Base-by-base conservation (phyloP, 2,888 invertebrate species). In the Nomada flava region DNA sequence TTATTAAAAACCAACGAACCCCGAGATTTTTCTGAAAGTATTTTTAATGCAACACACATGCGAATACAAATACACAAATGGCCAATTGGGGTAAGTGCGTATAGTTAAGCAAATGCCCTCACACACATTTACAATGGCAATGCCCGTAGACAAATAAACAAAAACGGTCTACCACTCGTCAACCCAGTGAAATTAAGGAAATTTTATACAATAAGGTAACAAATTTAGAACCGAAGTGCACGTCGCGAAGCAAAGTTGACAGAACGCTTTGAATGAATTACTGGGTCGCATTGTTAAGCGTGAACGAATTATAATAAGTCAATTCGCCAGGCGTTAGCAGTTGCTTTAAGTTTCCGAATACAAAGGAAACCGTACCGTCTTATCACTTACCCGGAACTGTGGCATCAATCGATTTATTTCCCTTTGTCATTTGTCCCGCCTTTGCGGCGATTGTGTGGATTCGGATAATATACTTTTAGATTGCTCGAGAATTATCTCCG, bases 321-420 rank as follows among this genome's bases (percentile, higher is more conserved):
- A 29, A 57, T 5, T 13, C 20, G 42, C 23, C 23, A 57, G 50
- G 42, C 18, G 44, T 57, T 73, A 47, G 47, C n/a, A 47, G 53
- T 64, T 47, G 44, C 23, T 55, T 64, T 53, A 63, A 68, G 73
- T 73, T 57, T 52, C 26, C 13, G 15, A 26, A n/a, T 69, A 74
- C 74, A 74, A 68, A 52, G 81, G 68, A 59, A 69, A 64, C 52
- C 15, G 29, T 72, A 10, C 26, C 47, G 62, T 50, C 65, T 65
- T 59, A 26, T 55, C 47, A 55, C 76, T 76, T 42, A 13, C 50
- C 47, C 11, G n/a, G 67, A 42, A 62, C 26, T 20, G 67, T 52
- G 53, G 52, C 36, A 36, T n/a, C 52, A 73, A 80, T 80, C 67
- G 63, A 81, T 81, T 80, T 80, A 74, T 68, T 67, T 59, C 68